A percentile compares a stretch with the other conserved stretches of the same genome.
These are phyloP conservation scores for Philonicus albiceps DNA, from an alignment of 2,888 invertebrate species.

Conservation along the genomic window DNA sequence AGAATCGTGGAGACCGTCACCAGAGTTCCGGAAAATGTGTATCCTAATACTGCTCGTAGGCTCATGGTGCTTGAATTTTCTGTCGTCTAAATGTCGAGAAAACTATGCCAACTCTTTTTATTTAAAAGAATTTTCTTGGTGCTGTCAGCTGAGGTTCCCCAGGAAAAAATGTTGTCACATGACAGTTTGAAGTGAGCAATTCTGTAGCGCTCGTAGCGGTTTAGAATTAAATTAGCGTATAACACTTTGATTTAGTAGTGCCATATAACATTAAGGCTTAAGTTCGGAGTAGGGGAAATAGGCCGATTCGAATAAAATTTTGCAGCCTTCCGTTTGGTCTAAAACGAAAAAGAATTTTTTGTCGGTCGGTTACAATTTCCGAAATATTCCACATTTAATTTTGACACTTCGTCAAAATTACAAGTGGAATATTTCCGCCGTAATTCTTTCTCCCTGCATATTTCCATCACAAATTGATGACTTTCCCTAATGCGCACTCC, in stretches of 20 bases:
- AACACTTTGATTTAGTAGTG: neutral
- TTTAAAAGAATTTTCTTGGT: neutral
- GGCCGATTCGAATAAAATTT: no score
- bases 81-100: neutral
- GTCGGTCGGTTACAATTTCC: no score
- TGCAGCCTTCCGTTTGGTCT: no score
- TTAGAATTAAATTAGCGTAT: neutral
- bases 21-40: conserved; percentile 65
- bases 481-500: no score
- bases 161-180: conserved; percentile 61
- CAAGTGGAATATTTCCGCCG: no score
- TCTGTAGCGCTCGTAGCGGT: neutral
- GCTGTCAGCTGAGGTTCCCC: conserved; percentile 54
- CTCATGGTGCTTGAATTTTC: conserved; percentile 52
- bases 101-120: neutral
- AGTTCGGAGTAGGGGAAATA: no score
- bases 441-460: no score
- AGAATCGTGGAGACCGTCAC: conserved; percentile 56
- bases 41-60: conserved; percentile 63
- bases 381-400: no score
- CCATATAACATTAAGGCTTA: no score
- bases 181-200: conserved; percentile 51
- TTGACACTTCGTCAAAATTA: no score
- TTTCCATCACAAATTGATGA: no score
- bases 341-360: no score